Evolutionary conservation across 2,797 vertebrate species (phyloP).

Genomic region (Etheostoma perlongum): DNA sequence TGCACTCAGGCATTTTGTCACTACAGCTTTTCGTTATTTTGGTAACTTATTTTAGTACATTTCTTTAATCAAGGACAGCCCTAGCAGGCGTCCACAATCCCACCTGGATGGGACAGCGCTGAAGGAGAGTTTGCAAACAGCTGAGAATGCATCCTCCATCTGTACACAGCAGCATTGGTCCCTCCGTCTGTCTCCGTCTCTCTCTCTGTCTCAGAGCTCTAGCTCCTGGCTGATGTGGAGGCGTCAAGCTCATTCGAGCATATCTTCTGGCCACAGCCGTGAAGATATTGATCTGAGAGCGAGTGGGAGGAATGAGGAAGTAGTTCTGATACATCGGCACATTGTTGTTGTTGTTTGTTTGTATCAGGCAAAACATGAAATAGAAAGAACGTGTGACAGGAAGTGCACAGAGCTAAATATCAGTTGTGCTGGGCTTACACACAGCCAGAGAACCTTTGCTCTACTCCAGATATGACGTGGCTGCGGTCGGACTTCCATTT

Average conservation of each 20-base stretch:
- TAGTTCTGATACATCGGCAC: constrained; percentile 56
- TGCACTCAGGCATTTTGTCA: too few relatives aligned
- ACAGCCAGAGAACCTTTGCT: constrained; percentile 38
- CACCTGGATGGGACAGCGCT: neutral
- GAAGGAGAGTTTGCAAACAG: constrained; percentile 3
- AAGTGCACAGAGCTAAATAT: constrained; percentile 66
- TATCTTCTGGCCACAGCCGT: constrained; percentile 56
- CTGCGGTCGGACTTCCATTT: constrained; percentile 71
- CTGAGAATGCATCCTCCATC: neutral
- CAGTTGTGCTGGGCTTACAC: constrained; percentile 45
- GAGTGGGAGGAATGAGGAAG: constrained; percentile 72
- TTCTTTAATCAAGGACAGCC: too few relatives aligned
- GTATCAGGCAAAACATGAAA: constrained; percentile 35
- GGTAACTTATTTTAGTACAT: too few relatives aligned
- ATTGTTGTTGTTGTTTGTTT: constrained; percentile 32
- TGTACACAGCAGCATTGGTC: neutral
- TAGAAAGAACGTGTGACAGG: constrained; percentile 57
- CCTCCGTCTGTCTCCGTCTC: neutral
- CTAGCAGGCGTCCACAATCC: neutral
- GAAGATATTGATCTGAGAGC: constrained; percentile 73
- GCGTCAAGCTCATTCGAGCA: constrained; percentile 46
- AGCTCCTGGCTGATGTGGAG: constrained; percentile 42
- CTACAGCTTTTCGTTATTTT: too few relatives aligned
- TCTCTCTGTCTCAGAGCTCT: constrained; percentile 21
- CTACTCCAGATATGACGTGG: constrained; percentile 74